Base-by-base conservation (phyloP, 2,888 invertebrate species). In the Vandiemenella viatica region DNA sequence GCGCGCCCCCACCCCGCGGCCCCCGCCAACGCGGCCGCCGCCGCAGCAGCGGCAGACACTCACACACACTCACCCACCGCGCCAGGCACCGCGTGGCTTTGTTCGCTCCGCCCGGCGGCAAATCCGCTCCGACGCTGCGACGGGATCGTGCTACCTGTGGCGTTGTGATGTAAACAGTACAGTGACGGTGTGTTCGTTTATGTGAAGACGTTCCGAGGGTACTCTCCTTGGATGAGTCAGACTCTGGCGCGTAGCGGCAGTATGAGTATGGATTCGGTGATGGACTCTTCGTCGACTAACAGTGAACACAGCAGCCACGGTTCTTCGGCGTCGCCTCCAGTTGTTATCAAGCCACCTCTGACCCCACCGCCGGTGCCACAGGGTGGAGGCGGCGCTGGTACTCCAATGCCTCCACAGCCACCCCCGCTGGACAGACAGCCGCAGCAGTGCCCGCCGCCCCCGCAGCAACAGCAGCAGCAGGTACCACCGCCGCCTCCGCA, bases 301-400 rank as follows among this genome's bases (percentile, higher is more conserved):
- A 75, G 75, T 67, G 76, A 76, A 63, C 73, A 72, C 61, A 70
- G 70, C 58, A 71, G 70, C 59, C 69, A 70, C 67, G 71, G 72
- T 60, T 74, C 74, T 53, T 71, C 73, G 56, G 59, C 52, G 43
- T 51, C 48, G 64, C 68, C 69, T 32, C 51, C 60, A 56, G 67
- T 68, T 58, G 64, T 67, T 52, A 66, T 66, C 55, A 61, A 67
- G 56, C 57, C 57, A 53, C 69, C 69, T 41, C 66, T 46, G 44
- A 51, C 67, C 26, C 65, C 68, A 60, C 73, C 66, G 60, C 73
- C 68, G 64, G 16, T 18, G 67, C 63, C 47, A 62, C 59, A 63
- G 59, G 5, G 5, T n/a, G 32, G 26, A 26, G 57, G 59, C 51
- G 42, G 45, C 38, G 41, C 37, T 42, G 54, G 51, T 64, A 59